A percentile compares a stretch with the other conserved stretches of the same genome.
These are phyloP conservation scores for Aythya baeri DNA, from an alignment of 2,113 vertebrate genomes.

Conservation along the genomic window DNA sequence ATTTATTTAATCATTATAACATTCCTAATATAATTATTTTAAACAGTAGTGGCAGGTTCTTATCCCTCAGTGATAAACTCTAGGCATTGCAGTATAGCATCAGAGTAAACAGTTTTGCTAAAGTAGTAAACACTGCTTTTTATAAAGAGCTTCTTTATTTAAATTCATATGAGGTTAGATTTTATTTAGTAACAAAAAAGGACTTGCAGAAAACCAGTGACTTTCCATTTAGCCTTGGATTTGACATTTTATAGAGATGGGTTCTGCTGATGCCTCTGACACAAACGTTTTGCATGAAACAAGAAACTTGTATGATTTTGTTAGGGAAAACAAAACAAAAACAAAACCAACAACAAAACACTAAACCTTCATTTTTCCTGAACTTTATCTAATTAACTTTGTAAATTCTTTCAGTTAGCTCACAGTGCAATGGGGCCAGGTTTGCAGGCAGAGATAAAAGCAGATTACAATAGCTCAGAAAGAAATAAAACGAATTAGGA, in stretches of 20 bases:
- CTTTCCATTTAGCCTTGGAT: neutral
- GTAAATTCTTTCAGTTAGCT: conserved; percentile 32
- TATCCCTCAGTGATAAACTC: neutral
- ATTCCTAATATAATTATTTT: neutral
- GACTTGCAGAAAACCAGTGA: neutral
- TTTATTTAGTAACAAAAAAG: neutral
- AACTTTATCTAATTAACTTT: neutral
- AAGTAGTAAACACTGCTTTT: neutral
- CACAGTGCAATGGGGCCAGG: neutral
- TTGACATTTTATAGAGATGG: fast-evolving
- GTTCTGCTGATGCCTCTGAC: neutral
- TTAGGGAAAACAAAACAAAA: neutral
- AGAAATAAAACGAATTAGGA: conserved; percentile 34
- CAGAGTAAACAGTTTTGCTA: neutral
- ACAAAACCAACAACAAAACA: neutral
- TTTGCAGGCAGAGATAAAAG: conserved; percentile 33
- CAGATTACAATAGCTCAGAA: neutral
- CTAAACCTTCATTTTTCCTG: neutral
- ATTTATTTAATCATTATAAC: neutral
- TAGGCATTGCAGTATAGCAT: neutral
- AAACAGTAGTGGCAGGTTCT: neutral
- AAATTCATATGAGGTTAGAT: neutral
- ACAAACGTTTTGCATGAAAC: neutral
- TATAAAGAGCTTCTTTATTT: neutral
- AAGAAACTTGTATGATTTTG: neutral